These are phyloP conservation scores for Muraenolepis orangiensis DNA, from an alignment of 2,797 vertebrate species.

Conservation along the genomic window DNA sequence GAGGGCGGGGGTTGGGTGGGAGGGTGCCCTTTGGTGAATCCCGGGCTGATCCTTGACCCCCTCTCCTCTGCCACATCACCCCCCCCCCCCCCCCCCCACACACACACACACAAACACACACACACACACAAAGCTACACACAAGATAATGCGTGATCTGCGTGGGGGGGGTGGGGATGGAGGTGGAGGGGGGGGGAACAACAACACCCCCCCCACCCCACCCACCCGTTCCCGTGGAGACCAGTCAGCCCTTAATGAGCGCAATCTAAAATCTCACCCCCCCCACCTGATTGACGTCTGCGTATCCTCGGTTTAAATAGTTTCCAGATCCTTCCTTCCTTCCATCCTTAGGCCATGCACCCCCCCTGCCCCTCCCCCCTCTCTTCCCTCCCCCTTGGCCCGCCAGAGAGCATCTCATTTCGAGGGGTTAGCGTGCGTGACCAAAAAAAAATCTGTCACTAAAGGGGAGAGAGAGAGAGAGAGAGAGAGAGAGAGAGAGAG, in stretches of 20 bases:
- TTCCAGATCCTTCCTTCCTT: too few relatives aligned
- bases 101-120: not conserved
- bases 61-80: too few relatives aligned
- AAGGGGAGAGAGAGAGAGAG: constrained; percentile 59
- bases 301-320: constrained; percentile 61
- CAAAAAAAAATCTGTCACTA: constrained; percentile 74
- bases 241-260: constrained; percentile 40
- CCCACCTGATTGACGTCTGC: constrained; percentile 61
- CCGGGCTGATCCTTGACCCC: not conserved
- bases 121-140: not conserved
- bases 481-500: too few relatives aligned
- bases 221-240: constrained; percentile 30
- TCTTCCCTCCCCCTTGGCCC: not conserved
- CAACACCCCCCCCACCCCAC: not conserved
- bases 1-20: too few relatives aligned
- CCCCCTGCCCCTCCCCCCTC: not conserved
- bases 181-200: not conserved
- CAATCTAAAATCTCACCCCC: constrained; percentile 42
- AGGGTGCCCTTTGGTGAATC: not conserved
- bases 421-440: constrained; percentile 72
- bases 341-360: not conserved
- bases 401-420: constrained; percentile 60
- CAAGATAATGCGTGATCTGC: not conserved
- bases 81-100: too few relatives aligned
- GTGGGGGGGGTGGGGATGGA: too few relatives aligned